phyloP scores from a whole-genome alignment of 2,888 invertebrate species.

The Ganaspis brasiliensis region DNA sequence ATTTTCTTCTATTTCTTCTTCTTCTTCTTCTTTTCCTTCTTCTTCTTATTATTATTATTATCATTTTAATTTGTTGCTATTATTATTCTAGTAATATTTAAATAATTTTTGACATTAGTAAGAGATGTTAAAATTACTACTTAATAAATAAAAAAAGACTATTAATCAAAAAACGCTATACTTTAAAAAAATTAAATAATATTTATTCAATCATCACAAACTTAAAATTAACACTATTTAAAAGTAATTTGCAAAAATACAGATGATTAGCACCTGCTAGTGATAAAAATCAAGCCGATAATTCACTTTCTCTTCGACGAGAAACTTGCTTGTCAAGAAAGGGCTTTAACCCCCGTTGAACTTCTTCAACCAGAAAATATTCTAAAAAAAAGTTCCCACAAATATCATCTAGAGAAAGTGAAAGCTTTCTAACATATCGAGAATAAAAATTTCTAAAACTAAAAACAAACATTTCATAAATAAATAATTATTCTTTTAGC shows the following conservation, averaged over 20 bases:
- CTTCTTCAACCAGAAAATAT: conserved; percentile 18
- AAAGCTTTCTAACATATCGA: background rate
- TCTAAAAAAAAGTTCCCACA: background rate
- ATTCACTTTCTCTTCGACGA: conserved; percentile 18
- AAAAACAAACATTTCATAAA: too few species aligned
- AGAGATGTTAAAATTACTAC: too few species aligned
- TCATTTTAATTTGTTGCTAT: too few species aligned
- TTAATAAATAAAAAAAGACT: too few species aligned
- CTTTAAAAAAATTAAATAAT: too few species aligned
- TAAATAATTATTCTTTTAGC: too few species aligned
- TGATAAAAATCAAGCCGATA: conserved; percentile 13
- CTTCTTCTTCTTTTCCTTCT: too few species aligned
- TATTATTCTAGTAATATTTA: too few species aligned
- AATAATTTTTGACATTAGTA: too few species aligned
- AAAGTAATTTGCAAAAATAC: background rate
- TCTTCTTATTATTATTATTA: too few species aligned
- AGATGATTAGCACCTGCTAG: background rate
- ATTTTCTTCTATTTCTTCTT: too few species aligned
- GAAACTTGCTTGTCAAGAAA: background rate
- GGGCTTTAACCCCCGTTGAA: conserved; percentile 11
- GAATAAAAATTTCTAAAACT: background rate
- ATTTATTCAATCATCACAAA: background rate
- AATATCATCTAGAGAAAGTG: background rate
- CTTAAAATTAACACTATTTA: background rate
- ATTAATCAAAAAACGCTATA: too few species aligned